Conservation (phyloP, 2,113 vertebrate species). For the Platysteira castanea region DNA sequence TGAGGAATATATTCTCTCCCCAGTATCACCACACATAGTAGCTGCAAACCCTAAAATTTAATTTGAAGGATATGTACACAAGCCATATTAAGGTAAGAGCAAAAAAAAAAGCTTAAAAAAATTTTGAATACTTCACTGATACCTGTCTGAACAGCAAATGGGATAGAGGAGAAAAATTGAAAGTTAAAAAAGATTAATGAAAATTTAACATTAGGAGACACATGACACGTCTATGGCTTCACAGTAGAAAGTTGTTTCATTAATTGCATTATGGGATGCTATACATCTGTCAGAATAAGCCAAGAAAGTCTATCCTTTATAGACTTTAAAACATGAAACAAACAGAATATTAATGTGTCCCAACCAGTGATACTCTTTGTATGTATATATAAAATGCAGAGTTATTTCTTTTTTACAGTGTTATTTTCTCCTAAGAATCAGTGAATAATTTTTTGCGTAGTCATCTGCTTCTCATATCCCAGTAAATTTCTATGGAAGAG, state of each 20-base stretch:
- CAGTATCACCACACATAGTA: not conserved
- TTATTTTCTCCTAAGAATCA: not conserved
- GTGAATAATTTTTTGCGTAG: not conserved
- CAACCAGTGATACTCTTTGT: rapidly evolving
- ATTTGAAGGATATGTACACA: not conserved
- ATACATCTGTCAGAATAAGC: not conserved
- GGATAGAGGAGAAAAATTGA: not conserved
- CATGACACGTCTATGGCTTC: not conserved
- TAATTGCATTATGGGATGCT: not conserved
- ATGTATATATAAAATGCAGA: not conserved
- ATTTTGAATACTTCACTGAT: not conserved
- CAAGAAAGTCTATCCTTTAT: not conserved
- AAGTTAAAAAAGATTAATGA: not conserved
- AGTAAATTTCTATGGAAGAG: not conserved
- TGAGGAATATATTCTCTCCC: not conserved
- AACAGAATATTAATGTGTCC: not conserved
- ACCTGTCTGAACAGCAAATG: not conserved
- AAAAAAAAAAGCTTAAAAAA: not conserved
- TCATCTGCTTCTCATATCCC: not conserved
- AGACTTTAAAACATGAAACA: not conserved
- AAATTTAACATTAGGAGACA: not conserved
- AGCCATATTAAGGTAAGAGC: not conserved
- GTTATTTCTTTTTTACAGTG: not conserved
- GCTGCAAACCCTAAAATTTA: not conserved
- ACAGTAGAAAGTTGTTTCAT: not conserved